phyloP scores from a whole-genome alignment of 1,140 invertebrate genomes.

The Harlomillsia oculata region DNA sequence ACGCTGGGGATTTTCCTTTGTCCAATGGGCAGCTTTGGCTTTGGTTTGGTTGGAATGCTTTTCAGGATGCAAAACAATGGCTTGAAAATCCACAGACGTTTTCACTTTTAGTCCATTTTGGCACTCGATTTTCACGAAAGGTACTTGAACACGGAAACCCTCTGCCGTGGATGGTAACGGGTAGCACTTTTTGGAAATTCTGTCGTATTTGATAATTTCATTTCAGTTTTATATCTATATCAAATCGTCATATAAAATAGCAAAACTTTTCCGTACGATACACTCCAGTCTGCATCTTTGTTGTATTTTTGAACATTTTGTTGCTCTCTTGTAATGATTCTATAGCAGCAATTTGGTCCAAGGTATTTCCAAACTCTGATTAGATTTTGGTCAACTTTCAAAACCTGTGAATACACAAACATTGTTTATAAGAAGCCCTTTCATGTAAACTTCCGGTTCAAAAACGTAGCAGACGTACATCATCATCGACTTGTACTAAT shows the following conservation, averaged over 20 bases:
- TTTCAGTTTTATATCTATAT: not conserved
- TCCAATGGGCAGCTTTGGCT: conserved; percentile 20
- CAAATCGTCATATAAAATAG: not conserved
- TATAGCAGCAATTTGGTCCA: conserved; percentile 25
- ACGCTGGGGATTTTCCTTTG: not conserved
- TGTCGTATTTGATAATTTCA: too few relatives aligned
- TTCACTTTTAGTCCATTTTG: conserved; percentile 10
- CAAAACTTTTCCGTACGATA: conserved; percentile 16
- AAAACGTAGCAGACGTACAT: conserved; percentile 16
- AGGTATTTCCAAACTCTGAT: conserved; percentile 11
- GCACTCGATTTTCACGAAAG: conserved; percentile 27
- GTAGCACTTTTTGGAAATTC: conserved; percentile 13
- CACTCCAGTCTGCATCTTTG: conserved; percentile 28
- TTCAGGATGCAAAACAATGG: conserved; percentile 3
- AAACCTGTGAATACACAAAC: not conserved
- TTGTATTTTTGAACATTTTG: conserved; percentile 22
- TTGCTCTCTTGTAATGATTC: conserved; percentile 9
- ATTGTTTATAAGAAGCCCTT: not conserved
- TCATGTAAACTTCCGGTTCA: not conserved
- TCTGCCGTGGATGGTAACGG: conserved; percentile 8
- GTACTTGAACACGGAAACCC: not conserved
- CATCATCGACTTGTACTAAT: conserved; percentile 5
- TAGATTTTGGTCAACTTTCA: conserved; percentile 8
- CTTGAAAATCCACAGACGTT: conserved; percentile 4
- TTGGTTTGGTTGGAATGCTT: not conserved